Conservation (phyloP, 2,888 invertebrate genomes). For the Rhagonycha fulva region DNA sequence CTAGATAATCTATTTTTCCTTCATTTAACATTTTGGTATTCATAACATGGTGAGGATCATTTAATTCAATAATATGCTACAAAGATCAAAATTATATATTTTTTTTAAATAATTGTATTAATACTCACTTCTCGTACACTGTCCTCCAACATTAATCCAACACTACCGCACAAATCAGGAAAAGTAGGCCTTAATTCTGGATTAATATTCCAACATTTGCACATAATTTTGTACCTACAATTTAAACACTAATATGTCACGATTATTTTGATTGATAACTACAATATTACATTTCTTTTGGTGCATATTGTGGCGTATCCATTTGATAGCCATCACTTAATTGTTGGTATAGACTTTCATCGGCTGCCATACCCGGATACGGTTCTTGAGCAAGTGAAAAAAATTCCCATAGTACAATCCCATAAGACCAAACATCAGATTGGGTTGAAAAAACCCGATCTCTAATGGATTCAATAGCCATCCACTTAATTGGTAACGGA, state of each 20-base stretch:
- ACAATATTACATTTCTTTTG: slow-evolving; percentile 68
- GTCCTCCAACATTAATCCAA: slow-evolving; percentile 82
- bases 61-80: not conserved
- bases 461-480: slow-evolving; percentile 91
- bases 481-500: slow-evolving; percentile 91
- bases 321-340: slow-evolving; percentile 86
- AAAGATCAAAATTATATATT: not conserved
- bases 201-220: slow-evolving; percentile 82
- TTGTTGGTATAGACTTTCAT: slow-evolving; percentile 71
- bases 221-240: slow-evolving; percentile 76
- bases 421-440: slow-evolving; percentile 94
- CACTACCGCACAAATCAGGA: slow-evolving; percentile 69
- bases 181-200: slow-evolving; percentile 82
- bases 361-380: slow-evolving; percentile 80
- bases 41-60: not conserved
- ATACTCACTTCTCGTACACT: slow-evolving; percentile 72
- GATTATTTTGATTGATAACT: no score
- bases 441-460: slow-evolving; percentile 92
- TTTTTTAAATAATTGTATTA: not conserved
- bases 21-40: not conserved
- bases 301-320: slow-evolving; percentile 84
- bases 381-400: slow-evolving; percentile 86
- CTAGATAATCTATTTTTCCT: not conserved
- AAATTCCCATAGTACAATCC: slow-evolving; percentile 88
- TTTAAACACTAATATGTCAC: not conserved